Percentiles rank a stretch among this genome's conserved stretches.
phyloP scores from a whole-genome alignment of 2,888 invertebrate genomes.

The Scaptomyza cyrtandrae region DNA sequence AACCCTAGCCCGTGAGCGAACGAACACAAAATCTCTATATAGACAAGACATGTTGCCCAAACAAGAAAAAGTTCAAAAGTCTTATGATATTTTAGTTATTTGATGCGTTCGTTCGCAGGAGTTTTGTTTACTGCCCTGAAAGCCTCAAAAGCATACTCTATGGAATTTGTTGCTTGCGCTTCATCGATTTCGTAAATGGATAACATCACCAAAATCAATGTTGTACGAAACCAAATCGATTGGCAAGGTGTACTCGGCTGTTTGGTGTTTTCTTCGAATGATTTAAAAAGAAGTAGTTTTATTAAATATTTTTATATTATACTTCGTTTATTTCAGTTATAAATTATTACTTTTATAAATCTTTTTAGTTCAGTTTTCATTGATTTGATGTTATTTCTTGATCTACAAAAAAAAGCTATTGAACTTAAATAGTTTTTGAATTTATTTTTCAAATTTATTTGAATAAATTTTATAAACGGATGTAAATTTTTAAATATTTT shows the following conservation, averaged over 20 bases:
- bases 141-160: slow-evolving; percentile 19
- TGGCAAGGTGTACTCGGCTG: neutral
- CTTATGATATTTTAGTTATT: slow-evolving; percentile 71
- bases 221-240: slow-evolving; percentile 1
- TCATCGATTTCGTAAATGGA: slow-evolving; percentile 53
- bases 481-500: neutral
- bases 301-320: no score
- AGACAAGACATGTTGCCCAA: slow-evolving; percentile 30
- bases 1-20: neutral
- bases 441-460: no score
- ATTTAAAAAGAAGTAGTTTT: no score
- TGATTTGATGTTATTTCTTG: no score
- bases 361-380: no score
- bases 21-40: slow-evolving; percentile 14
- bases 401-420: no score
- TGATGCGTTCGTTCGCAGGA: slow-evolving; percentile 49
- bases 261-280: neutral
- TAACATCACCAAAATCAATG: slow-evolving; percentile 1
- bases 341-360: neutral
- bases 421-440: no score
- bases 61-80: slow-evolving; percentile 63
- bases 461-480: no score
- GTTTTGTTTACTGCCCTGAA: slow-evolving; percentile 19
- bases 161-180: slow-evolving; percentile 36
- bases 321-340: no score